These are phyloP conservation scores for Rallus crepitans DNA, from an alignment of 2,797 vertebrate species.

Conservation along the genomic window DNA sequence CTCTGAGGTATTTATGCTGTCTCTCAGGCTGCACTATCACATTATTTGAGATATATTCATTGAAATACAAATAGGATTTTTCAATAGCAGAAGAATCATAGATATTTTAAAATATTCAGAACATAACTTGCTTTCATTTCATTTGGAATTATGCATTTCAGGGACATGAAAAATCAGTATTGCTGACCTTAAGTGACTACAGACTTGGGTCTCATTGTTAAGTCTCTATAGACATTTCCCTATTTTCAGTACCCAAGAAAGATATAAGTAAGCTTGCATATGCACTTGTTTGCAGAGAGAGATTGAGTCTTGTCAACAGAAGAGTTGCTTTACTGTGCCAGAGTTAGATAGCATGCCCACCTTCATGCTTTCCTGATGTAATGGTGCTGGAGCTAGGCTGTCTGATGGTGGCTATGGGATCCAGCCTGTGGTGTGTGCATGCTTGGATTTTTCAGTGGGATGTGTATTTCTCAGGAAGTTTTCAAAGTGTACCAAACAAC, in stretches of 20 bases:
- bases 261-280: not conserved
- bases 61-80: not conserved
- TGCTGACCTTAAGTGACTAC: not conserved
- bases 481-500: not conserved
- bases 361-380: not conserved
- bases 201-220: not conserved
- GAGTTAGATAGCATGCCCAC: not conserved
- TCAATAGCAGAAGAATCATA: not conserved
- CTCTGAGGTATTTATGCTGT: not conserved
- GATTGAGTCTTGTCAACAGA: not conserved
- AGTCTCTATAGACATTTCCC: not conserved
- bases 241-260: not conserved
- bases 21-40: not conserved
- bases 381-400: not conserved
- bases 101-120: not conserved
- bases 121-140: not conserved
- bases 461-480: not conserved
- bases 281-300: not conserved
- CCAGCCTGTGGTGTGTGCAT: fast-evolving
- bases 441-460: not conserved
- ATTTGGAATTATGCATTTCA: not conserved
- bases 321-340: not conserved
- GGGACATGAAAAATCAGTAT: not conserved
- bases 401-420: not conserved
- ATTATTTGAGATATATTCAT: not conserved